These are phyloP conservation scores for Antheraea assamensis DNA, from an alignment of 2,888 invertebrate species.

Conservation along the genomic window DNA sequence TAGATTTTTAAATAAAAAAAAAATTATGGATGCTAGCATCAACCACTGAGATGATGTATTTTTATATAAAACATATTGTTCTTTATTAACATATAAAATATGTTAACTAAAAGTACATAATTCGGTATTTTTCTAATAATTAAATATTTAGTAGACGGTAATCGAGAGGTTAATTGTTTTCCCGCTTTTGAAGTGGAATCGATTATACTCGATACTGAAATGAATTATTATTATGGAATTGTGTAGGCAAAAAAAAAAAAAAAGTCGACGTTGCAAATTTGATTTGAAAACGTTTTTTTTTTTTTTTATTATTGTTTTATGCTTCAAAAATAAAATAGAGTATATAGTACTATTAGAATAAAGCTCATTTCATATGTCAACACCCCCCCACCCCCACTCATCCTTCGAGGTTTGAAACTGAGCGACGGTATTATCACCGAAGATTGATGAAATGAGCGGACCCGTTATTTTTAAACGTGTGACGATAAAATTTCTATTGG, in stretches of 20 bases:
- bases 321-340: constrained; percentile 35
- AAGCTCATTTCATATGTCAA: constrained; percentile 32
- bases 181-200: constrained; percentile 70
- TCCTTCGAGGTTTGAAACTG: neutral
- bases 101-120: constrained; percentile 81
- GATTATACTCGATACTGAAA: constrained; percentile 59
- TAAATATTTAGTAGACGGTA: constrained; percentile 64
- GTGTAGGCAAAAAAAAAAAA: constrained; percentile 32
- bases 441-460: constrained; percentile 23
- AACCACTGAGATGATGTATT: constrained; percentile 75
- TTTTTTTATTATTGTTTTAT: constrained; percentile 44
- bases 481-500: constrained; percentile 44
- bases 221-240: constrained; percentile 47
- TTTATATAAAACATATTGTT: constrained; percentile 81
- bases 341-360: constrained; percentile 24
- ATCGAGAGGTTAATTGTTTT: constrained; percentile 64
- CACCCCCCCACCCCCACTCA: neutral
- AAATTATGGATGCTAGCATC: constrained; percentile 73
- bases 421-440: neutral
- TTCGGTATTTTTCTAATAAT: constrained; percentile 81
- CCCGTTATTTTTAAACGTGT: constrained; percentile 31
- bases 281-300: constrained; percentile 71
- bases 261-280: constrained; percentile 63
- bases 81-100: constrained; percentile 81
- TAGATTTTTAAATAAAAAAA: constrained; percentile 72